Conservation (phyloP, 1,140 invertebrate species). For the Camponotus pennsylvanicus region DNA sequence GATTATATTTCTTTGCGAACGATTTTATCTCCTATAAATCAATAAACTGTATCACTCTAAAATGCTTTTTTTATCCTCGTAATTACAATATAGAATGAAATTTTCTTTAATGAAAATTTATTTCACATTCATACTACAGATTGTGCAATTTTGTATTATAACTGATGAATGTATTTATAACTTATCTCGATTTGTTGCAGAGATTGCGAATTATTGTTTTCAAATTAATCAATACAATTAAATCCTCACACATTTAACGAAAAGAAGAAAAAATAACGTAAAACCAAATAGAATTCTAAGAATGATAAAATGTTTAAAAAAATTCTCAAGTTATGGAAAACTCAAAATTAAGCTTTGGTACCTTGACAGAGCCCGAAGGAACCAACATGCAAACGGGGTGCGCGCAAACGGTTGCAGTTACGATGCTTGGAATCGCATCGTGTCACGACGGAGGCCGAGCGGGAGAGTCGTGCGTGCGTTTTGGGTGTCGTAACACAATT, state of each 20-base stretch:
- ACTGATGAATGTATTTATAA: background rate
- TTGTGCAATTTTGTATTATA: background rate
- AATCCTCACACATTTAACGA: background rate
- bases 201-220: background rate
- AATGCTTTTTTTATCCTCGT: background rate
- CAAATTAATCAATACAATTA: background rate
- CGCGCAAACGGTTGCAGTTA: background rate
- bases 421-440: background rate
- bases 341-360: background rate
- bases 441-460: background rate
- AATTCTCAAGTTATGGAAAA: background rate
- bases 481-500: slow-evolving; percentile 77
- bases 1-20: background rate
- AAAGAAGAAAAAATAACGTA: background rate
- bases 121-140: background rate
- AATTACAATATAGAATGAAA: background rate
- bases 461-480: background rate
- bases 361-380: background rate
- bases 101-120: background rate
- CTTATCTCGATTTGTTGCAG: background rate
- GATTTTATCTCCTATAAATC: background rate
- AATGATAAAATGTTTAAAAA: background rate
- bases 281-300: background rate
- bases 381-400: background rate
- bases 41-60: background rate